Base-by-base conservation (phyloP, 2,888 invertebrate species). In the Latheticus oryzae region DNA sequence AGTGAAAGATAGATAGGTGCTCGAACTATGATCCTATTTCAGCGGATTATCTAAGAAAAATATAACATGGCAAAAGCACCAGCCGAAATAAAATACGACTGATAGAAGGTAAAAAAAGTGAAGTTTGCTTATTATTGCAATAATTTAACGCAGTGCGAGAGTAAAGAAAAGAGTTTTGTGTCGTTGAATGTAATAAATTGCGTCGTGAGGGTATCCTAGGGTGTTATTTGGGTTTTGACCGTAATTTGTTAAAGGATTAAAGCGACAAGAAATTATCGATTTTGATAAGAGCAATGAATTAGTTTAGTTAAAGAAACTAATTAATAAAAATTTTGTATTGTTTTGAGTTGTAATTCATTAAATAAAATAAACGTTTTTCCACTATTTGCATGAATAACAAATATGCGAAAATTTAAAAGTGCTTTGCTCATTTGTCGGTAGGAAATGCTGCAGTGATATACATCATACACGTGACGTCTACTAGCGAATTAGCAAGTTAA, bases 401-500 rank as follows among this genome's bases (percentile, higher is more conserved):
- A 21, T 32, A 33, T 53, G 42, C 42, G 33, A 53, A 53, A n/a
- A n/a, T n/a, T 53, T 42, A 55, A 32, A 40, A 40, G 48, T 55
- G 47, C 40, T 55, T 28, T 55, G 43, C 47, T 55, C 48, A 55
- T 55, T 47, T 55, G 48, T 38, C 30, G 43, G 35, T 50, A 33
- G 17, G 43, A 51, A 58, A 48, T 38, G 58, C 42, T 67, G 64
- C 66, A 66, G 61, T 57, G 60, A 60, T 68, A 68, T 70, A 68
- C 66, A 70, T 72, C 67, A 73, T 66, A 54, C 35, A 60, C 54
- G 58, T 65, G 70, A 68, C 70, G 66, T 63, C 63, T 63, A 62
- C 61, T 66, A 66, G 71, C 68, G 68, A 75, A 77, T 76, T 77
- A 77, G 74, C 77, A 75, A 76, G 73, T 76, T 76, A 77, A 76